Conservation (phyloP, 2,888 invertebrate species). For the Mesorhabditis sp. region DNA sequence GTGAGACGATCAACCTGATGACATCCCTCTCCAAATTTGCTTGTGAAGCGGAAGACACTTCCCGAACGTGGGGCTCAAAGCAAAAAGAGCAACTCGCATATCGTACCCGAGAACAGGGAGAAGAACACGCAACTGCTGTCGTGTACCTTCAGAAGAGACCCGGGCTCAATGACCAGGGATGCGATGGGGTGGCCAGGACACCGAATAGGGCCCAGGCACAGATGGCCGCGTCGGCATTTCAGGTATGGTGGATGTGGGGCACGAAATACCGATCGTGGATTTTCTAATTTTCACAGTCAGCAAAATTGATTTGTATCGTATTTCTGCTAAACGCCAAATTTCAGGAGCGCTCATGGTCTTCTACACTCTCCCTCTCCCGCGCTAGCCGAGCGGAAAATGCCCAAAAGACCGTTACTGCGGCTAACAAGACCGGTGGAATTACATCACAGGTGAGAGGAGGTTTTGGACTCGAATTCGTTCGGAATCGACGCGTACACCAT, state of each 20-base stretch:
- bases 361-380: background rate
- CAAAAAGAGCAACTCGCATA: conserved; percentile 11
- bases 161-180: background rate
- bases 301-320: no score
- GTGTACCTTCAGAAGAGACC: conserved; percentile 34
- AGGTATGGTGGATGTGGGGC: background rate
- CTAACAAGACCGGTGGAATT: background rate
- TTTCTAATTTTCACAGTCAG: no score
- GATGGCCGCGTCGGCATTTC: conserved; percentile 1
- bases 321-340: conserved; percentile 4
- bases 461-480: background rate
- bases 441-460: conserved; percentile 14
- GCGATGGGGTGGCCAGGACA: conserved; percentile 6
- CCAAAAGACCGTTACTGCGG: conserved; percentile 9
- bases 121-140: conserved; percentile 34
- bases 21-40: conserved; percentile 19
- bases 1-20: conserved; percentile 25
- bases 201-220: background rate
- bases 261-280: no score
- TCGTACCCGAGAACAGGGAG: conserved; percentile 14
- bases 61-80: background rate
- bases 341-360: conserved; percentile 8
- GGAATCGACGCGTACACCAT: no score
- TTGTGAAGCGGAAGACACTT: conserved; percentile 9
- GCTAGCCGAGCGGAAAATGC: conserved; percentile 8